Base-by-base conservation (phyloP, 2,113 vertebrate species). In the Rhizomys pruinosus region DNA sequence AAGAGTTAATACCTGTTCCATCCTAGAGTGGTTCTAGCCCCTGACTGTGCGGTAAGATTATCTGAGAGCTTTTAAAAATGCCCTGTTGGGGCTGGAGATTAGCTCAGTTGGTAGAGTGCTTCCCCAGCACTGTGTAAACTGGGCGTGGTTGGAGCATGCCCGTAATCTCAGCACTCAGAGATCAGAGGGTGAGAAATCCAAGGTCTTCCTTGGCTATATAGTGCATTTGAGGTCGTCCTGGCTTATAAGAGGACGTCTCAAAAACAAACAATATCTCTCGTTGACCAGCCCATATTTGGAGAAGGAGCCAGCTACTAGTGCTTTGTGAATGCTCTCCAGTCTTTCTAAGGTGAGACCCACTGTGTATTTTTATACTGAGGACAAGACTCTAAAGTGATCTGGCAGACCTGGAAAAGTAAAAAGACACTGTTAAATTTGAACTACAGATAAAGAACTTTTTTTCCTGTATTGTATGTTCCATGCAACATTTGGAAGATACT, bases 371-470 rank as follows among this genome's bases (percentile, higher is more conserved):
- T 27, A n/a, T 55, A 68, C 5, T 66, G 81, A 87, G 32, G 80
- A 80, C 27, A 64, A 13, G 42, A 5, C 42, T 16, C 25, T 84
- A 68, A 95, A 89, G 19, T 39, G 42, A 32, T 12, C 55, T 74
- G 37, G 25, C 39, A 87, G 73, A 77, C 19, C 37, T 57, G 20
- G n/a, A 27, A 82, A 63, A 66, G 64, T 29, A 29, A 34, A 84
- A 66, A 34, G 37, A 61, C 55, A 59, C 3, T 73, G 1, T 73
- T 79, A 44, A 71, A 55, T 72, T 81, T 85, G 27, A 93, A 93
- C 84, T 92, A 87, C 55, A 81, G 37, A 69, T 44, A 82, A 90
- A 78, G 7, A 64, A 25, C 22, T 87, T 91, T 79, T 42, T 93
- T 81, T 61, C 6, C 87, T 82, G 39, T 15, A 34, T 39, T 80